Percentiles rank a stretch among this genome's conserved stretches.
Evolutionary conservation across 2,888 invertebrate species (phyloP).

Genomic region (Vesta saturnalis): DNA sequence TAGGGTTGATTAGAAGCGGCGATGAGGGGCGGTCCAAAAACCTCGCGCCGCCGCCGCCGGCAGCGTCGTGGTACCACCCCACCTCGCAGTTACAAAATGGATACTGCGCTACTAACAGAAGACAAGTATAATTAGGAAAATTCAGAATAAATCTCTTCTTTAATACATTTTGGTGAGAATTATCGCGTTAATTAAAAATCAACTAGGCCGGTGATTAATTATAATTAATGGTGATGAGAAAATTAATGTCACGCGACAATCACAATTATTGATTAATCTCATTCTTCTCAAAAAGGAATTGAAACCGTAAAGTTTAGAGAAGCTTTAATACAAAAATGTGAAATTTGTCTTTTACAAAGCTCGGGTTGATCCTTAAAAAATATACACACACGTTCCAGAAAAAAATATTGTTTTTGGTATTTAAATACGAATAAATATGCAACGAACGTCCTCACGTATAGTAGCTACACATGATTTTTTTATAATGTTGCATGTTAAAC

Average conservation of each 20-base stretch:
- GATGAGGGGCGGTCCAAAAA: conserved; percentile 53
- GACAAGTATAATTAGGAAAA: conserved; percentile 54
- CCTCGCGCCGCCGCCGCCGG: conserved; percentile 53
- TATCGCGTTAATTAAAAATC: too few relatives aligned
- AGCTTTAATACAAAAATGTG: too few relatives aligned
- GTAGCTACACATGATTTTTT: neutral
- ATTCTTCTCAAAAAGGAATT: too few relatives aligned
- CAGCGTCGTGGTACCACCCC: conserved; percentile 42
- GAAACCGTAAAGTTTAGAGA: too few relatives aligned
- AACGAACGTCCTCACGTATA: conserved; percentile 1
- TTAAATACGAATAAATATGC: conserved; percentile 1
- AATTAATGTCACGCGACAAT: too few relatives aligned
- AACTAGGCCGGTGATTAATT: too few relatives aligned
- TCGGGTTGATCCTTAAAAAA: neutral
- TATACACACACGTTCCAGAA: neutral
- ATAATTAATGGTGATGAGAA: too few relatives aligned
- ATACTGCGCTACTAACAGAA: conserved; percentile 51
- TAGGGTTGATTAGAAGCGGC: conserved; percentile 57
- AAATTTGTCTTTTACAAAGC: too few relatives aligned
- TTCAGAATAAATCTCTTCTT: conserved; percentile 17
- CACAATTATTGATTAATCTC: too few relatives aligned
- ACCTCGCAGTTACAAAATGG: conserved; percentile 45
- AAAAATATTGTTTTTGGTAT: neutral
- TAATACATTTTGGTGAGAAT: conserved; percentile 3
- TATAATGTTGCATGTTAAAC: neutral